phyloP scores from a whole-genome alignment of 2,888 invertebrate species.

The Spialia ferax region DNA sequence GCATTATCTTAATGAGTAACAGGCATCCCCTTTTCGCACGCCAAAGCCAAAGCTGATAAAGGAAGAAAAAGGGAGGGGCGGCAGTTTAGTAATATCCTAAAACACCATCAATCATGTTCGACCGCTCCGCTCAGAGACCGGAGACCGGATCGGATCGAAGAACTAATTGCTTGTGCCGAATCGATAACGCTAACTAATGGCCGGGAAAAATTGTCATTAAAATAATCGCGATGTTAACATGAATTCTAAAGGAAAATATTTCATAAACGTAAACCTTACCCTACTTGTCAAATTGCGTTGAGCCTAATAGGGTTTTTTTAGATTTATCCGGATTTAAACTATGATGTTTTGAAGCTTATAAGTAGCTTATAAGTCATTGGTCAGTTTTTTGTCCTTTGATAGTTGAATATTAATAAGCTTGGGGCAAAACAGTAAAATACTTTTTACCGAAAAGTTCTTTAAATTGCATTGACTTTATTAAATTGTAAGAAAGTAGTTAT shows the following conservation, averaged over 20 bases:
- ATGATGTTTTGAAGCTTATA: too few species aligned
- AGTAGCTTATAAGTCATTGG: too few species aligned
- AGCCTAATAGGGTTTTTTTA: too few species aligned
- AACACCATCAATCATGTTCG: conserved; percentile 79
- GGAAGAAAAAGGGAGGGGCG: conserved; percentile 48
- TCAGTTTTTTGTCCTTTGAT: too few species aligned
- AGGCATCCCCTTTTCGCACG: conserved; percentile 55
- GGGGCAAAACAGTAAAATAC: too few species aligned
- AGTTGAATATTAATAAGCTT: too few species aligned
- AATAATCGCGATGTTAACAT: conserved; percentile 44
- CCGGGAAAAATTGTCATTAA: conserved; percentile 66
- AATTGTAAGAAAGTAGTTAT: not conserved
- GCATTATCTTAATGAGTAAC: conserved; percentile 68
- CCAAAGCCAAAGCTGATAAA: conserved; percentile 51
- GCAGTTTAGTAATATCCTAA: conserved; percentile 63
- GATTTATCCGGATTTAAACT: too few species aligned
- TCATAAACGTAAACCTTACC: too few species aligned
- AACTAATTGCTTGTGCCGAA: conserved; percentile 73
- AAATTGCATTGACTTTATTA: too few species aligned
- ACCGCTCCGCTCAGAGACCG: conserved; percentile 53
- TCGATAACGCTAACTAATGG: conserved; percentile 71
- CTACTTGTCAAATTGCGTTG: too few species aligned
- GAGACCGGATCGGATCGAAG: conserved; percentile 57
- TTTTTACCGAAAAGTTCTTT: too few species aligned
- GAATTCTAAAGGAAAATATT: conserved; percentile 12